Base-by-base conservation (phyloP, 2,888 invertebrate species). In the Heliconius sara region DNA sequence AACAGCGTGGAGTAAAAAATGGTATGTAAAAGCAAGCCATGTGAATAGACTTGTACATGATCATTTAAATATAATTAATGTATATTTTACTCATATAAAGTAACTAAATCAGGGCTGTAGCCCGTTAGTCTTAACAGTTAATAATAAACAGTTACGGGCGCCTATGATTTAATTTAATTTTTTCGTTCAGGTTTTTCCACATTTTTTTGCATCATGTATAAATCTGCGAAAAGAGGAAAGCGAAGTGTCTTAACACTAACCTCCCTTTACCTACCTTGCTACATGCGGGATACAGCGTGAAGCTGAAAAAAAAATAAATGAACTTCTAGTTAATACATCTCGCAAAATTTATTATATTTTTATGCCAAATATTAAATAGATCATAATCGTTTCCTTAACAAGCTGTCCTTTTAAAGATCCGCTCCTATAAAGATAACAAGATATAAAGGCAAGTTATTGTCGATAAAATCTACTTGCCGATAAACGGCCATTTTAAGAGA, bases 401-500 rank as follows among this genome's bases (percentile, higher is more conserved):
- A 43, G 10, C 63, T 75, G 47, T 70, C 34, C 34, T 63, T 73
- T 71, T 60, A n/a, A 75, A 63, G 52, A 34, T 19, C 39, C 73
- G 60, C 34, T 72, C 30, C 47, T 30, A 67, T 22, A 47, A 16
- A 76, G 52, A 67, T 76, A 76, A 67, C 47, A 68, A 70, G 70
- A 70, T 70, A 25, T 70, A 70, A 67, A 47, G 76, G 25, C 27
- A 60, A 30, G 57, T 73, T 73, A 73, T 73, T 73, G 73, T 34
- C 65, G 65, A 66, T 75, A 75, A 75, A 66, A 65, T 63, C 63
- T 66, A 75, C 75, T 75, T 30, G 30, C 60, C 57, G 73, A 75
- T 75, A 66, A 75, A 75, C 52, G 75, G 75, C 65, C 63, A 47
- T 75, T 75, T 75, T 43, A 66, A 66, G 63, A 66, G 63, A 66